Evolutionary conservation across 2,888 invertebrate genomes (phyloP).

Genomic region (Andrena trimmerana): DNA sequence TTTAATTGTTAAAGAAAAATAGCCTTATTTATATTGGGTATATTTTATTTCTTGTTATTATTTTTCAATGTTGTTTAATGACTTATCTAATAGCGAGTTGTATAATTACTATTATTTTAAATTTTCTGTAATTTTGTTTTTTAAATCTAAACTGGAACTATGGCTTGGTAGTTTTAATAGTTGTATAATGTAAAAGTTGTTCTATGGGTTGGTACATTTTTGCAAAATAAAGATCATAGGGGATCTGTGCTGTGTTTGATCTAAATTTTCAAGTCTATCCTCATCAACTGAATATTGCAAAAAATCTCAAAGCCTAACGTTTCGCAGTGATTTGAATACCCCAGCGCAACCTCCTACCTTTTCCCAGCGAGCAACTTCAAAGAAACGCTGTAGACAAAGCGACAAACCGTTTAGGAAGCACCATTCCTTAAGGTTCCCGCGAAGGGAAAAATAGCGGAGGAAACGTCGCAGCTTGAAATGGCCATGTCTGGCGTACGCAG

Average conservation of each 20-base stretch:
- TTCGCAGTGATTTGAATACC: neutral
- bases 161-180: no score
- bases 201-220: no score
- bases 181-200: no score
- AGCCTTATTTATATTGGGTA: no score
- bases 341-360: no score
- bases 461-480: constrained; percentile 11
- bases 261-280: no score
- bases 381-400: neutral
- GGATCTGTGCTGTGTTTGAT: no score
- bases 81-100: neutral
- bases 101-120: neutral
- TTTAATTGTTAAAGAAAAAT: no score
- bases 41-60: neutral
- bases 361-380: neutral
- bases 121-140: neutral
- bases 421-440: neutral
- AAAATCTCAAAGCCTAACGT: neutral
- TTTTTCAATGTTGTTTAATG: neutral
- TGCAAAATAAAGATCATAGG: no score
- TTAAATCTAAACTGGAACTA: no score
- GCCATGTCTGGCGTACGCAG: constrained; percentile 9
- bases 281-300: neutral
- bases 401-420: constrained; percentile 1
- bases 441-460: neutral